phyloP scores from a whole-genome alignment of 2,113 vertebrate species.

The Ursus arctos region DNA sequence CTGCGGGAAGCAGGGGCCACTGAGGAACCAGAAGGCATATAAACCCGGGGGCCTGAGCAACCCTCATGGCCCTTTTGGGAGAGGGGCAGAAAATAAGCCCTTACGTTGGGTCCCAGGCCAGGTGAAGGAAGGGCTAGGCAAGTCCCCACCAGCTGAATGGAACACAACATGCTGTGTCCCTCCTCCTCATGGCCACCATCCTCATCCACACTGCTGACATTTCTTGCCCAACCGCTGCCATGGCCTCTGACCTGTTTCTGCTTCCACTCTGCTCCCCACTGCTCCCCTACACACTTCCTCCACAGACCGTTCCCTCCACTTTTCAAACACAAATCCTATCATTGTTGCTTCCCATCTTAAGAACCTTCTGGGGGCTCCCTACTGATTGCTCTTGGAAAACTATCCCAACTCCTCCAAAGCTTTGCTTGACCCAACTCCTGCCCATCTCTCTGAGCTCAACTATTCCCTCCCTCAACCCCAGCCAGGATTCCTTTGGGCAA shows the following conservation, averaged over 20 bases:
- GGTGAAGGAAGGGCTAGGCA: constrained; percentile 80
- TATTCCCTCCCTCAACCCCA: background rate
- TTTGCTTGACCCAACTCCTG: background rate
- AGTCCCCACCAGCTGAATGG: background rate
- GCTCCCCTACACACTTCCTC: background rate
- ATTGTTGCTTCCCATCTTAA: background rate
- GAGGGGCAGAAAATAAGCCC: constrained; percentile 89
- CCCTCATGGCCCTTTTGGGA: constrained; percentile 85
- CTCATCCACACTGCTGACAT: background rate
- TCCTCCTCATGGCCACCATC: background rate
- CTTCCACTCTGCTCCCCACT: background rate
- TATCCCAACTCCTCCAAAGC: constrained; percentile 22
- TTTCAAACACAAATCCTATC: background rate
- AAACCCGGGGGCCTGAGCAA: constrained; percentile 13
- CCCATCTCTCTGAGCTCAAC: background rate
- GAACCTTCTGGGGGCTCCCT: background rate
- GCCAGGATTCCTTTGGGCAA: background rate
- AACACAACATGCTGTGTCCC: background rate
- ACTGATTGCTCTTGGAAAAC: background rate
- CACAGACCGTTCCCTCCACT: background rate
- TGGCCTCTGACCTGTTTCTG: background rate
- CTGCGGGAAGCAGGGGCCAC: background rate
- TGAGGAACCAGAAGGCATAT: constrained; percentile 28
- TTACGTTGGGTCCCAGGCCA: constrained; percentile 62
- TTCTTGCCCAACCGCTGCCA: background rate